These are phyloP conservation scores for Ctenochaetus hawaiiensis DNA, from an alignment of 2,797 vertebrate genomes.

Conservation along the genomic window DNA sequence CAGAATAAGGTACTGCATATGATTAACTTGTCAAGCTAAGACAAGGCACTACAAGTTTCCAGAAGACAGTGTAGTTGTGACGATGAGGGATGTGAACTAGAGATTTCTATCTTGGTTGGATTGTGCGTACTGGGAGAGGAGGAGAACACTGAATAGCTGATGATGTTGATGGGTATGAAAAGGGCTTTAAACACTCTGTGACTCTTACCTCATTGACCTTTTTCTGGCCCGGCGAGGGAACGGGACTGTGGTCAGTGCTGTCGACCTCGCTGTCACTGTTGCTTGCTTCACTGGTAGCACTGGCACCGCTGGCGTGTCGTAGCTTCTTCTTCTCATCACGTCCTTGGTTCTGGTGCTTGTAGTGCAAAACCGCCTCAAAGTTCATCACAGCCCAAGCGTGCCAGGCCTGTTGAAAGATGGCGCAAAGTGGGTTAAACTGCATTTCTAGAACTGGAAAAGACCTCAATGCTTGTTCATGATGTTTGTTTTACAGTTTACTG, in stretches of 20 bases:
- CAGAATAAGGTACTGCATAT: background rate
- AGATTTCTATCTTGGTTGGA: background rate
- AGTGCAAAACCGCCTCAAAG: constrained; percentile 98
- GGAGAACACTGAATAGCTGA: background rate
- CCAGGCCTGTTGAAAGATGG: constrained; percentile 90
- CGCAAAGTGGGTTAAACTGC: constrained; percentile 23
- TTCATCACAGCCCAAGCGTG: constrained; percentile 99
- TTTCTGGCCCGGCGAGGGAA: constrained; percentile 94
- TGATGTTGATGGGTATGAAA: background rate
- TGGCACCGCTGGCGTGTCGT: constrained; percentile 91
- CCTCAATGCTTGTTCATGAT: constrained; percentile 46
- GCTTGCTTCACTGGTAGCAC: constrained; percentile 92
- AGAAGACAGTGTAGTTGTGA: background rate
- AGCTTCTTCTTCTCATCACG: constrained; percentile 96
- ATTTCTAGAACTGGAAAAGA: constrained; percentile 38
- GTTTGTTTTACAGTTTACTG: constrained; percentile 55
- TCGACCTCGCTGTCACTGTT: constrained; percentile 96
- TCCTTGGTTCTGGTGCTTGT: constrained; percentile 96
- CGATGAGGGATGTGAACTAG: background rate
- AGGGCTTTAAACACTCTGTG: background rate
- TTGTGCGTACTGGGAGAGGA: background rate
- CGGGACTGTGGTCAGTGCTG: constrained; percentile 93
- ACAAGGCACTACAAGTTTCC: background rate
- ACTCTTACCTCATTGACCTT: constrained; percentile 92
- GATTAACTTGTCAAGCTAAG: background rate